Evolutionary conservation across 2,888 invertebrate genomes (phyloP).

Genomic region (Yponomeuta plumbellus): DNA sequence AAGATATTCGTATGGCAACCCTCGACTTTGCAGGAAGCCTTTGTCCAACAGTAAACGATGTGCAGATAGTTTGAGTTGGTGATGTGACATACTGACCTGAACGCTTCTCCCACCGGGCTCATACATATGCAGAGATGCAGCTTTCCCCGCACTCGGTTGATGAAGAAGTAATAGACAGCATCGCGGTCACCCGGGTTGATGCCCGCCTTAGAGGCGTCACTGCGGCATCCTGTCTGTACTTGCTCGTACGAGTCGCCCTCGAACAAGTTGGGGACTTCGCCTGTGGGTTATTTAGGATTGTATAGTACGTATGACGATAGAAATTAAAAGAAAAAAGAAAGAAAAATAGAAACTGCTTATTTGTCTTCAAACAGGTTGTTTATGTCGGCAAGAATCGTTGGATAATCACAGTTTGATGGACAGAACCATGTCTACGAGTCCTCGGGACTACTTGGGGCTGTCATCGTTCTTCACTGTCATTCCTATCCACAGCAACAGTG

Average conservation of each 20-base stretch:
- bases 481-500: too few species aligned
- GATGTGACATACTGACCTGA: slow-evolving; percentile 69
- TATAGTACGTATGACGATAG: background rate
- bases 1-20: too few species aligned
- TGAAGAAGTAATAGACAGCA: slow-evolving; percentile 89
- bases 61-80: too few species aligned
- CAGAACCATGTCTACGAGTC: too few species aligned
- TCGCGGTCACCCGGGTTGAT: slow-evolving; percentile 83
- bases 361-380: background rate
- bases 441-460: too few species aligned
- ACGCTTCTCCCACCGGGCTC: slow-evolving; percentile 93
- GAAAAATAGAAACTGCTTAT: too few species aligned
- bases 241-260: slow-evolving; percentile 91
- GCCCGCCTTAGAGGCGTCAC: slow-evolving; percentile 82
- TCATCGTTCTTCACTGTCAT: too few species aligned
- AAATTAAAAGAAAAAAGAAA: too few species aligned
- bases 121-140: slow-evolving; percentile 92
- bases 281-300: slow-evolving; percentile 42
- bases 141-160: slow-evolving; percentile 87
- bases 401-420: too few species aligned
- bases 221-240: slow-evolving; percentile 84
- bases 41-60: too few species aligned
- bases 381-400: background rate
- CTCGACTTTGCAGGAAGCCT: too few species aligned
- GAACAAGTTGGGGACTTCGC: slow-evolving; percentile 94